Base-by-base conservation (phyloP, 2,797 vertebrate species). In the Anolis apletophallus region DNA sequence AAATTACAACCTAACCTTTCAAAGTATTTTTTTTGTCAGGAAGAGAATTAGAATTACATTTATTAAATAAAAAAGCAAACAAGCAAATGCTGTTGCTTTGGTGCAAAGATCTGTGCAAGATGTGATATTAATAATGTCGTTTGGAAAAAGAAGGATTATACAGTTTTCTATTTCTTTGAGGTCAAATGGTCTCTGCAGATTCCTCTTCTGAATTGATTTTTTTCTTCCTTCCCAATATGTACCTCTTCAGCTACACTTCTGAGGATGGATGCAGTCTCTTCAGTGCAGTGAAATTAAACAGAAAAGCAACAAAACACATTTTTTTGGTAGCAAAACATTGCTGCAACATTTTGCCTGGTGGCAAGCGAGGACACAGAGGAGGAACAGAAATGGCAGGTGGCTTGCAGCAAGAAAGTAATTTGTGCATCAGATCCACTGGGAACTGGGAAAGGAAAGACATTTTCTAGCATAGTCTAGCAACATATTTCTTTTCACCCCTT, bases 321-420 rank as follows among this genome's bases (percentile, higher is more conserved):
- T 59, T 85, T 57, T 88, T n/a, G n/a, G 71, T 74, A 78, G 76
- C 72, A 34, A 12, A 26, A 71, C 34, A 91, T 82, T 92, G 59
- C 74, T 90, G 84, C 55, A 84, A 34, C 79, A 34, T 82, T 89
- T 82, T 88, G 64, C 32, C 78, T 75, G 14, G 55, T 73, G 78
- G 86, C 67, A 85, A 77, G 10, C 77, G 78, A 89, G 76, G 76
- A 89, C 79, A 26, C 55, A 77, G 59, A 80, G 46, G 59, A 84
- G 84, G 81, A 80, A 46, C 46, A 87, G 87, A 91, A 85, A 1
- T 86, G 90, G 64, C 80, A 87, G 67, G 34, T 81, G n/a, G 61
- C 75, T 86, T 75, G 87, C n/a, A 85, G 87, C 82, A 87, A 81
- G 6, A 32, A 87, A 90, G 61, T 68, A 72, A 59, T 67, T 90